Base-by-base conservation (phyloP, 2,888 invertebrate species). In the Atethmia centrago region DNA sequence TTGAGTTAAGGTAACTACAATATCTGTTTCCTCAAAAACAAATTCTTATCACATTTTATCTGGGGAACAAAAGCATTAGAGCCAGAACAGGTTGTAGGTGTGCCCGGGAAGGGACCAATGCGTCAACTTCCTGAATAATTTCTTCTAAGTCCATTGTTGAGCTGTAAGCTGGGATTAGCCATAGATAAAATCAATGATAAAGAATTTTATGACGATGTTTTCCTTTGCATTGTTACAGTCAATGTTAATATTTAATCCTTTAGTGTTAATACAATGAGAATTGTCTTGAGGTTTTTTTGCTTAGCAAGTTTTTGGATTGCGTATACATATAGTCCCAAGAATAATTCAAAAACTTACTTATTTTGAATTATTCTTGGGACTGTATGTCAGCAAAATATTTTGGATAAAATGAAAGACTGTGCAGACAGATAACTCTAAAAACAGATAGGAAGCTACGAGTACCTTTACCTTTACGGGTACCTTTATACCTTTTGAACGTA, bases 71-170 rank as follows among this genome's bases (percentile, higher is more conserved):
- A 87, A 86, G 91, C 87, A 90, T 90, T 71, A 31, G 56, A 62
- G 40, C 59, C 25, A 77, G 91, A 93, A 93, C 94, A 93, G 90
- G 90, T 90, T 90, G 83, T 63, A 84, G 69, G 62, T 59, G 71
- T 79, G 75, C 53, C 74, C 81, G 88, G 89, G 88, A 92, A 91
- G 88, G 91, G 89, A 88, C 86, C 80, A 86, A 91, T 94, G 94
- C 93, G 93, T 94, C 94, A 93, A 94, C 94, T 95, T 95, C 95
- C 95, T 94, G 93, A 89, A 86, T 86, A 84, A 84, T 89, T 85
- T 80, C 79, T 80, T 42, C 68, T 64, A 83, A 85, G 65, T 82
- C 88, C 81, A 88, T 91, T 91, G 92, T 91, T 87, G 65, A 51
- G 65, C 72, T 84, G 73, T 91, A 91, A 92, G 83, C 90, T 73